phyloP scores from a whole-genome alignment of 2,797 vertebrate species.

The Ceryle rudis region DNA sequence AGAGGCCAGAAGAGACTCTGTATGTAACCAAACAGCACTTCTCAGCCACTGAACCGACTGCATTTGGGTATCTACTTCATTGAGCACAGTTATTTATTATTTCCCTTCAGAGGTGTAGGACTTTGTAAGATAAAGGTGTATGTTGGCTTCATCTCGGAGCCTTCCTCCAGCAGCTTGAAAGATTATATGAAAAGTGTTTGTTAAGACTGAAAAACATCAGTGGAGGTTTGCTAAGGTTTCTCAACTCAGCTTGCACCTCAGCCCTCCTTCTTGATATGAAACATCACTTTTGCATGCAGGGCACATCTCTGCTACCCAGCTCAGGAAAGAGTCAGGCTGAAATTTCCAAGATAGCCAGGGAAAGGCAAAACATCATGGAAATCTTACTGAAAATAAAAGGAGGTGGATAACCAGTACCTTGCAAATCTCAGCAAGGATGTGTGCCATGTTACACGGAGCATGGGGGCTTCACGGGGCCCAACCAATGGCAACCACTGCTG shows the following conservation, averaged over 20 bases:
- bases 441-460: neutral
- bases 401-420: neutral
- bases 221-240: neutral
- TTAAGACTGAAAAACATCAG: neutral
- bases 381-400: neutral
- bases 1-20: neutral
- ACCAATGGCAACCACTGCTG: accelerated
- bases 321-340: neutral
- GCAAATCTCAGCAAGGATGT: neutral
- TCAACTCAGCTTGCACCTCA: neutral
- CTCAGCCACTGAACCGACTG: neutral
- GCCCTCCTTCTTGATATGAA: neutral
- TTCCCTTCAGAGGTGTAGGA: neutral
- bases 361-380: neutral
- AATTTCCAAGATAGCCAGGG: neutral
- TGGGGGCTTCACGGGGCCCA: neutral
- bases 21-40: neutral
- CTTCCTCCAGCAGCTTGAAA: neutral
- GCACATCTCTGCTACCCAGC: neutral
- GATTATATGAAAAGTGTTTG: neutral
- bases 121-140: too few species aligned
- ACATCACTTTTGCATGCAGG: neutral
- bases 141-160: neutral
- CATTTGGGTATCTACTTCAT: neutral
- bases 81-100: neutral